Evolutionary conservation across 2,888 invertebrate species (phyloP).

Genomic region (Podabrus alpinus): DNA sequence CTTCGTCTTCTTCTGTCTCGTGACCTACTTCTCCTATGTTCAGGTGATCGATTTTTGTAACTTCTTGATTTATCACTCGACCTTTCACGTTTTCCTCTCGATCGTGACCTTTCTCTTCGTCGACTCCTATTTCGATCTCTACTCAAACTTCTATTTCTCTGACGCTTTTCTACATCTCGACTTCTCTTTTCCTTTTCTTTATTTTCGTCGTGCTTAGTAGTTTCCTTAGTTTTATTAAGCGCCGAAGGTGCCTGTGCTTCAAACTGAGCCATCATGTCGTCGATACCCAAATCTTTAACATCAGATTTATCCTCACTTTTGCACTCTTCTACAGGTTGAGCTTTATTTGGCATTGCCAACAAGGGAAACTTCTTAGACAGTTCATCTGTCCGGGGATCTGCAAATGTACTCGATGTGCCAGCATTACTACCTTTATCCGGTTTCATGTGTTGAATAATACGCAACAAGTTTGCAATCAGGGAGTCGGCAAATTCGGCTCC

Average conservation of each 20-base stretch:
- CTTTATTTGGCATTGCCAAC: constrained; percentile 79
- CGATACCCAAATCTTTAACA: constrained; percentile 55
- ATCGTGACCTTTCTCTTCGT: constrained; percentile 49
- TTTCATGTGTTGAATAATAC: constrained; percentile 76
- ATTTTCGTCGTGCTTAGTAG: not conserved
- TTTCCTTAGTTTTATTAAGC: not conserved
- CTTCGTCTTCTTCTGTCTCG: constrained; percentile 35
- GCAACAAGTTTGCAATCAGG: not conserved
- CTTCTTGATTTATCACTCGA: constrained; percentile 41
- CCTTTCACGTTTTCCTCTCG: constrained; percentile 42
- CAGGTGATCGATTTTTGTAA: constrained; percentile 10
- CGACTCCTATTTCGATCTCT: constrained; percentile 28
- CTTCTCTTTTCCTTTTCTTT: constrained; percentile 31
- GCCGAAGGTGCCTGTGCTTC: constrained; percentile 80
- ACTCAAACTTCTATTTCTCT: constrained; percentile 32
- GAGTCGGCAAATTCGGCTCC: not conserved
- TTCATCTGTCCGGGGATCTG: constrained; percentile 55
- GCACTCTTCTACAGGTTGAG: constrained; percentile 51
- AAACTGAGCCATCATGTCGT: constrained; percentile 84
- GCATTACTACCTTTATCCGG: constrained; percentile 52
- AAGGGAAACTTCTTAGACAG: constrained; percentile 78
- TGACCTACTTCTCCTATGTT: constrained; percentile 28
- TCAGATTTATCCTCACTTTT: constrained; percentile 43
- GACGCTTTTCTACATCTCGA: constrained; percentile 30
- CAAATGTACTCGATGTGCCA: constrained; percentile 11